Base-by-base conservation (phyloP, 1,140 invertebrate genomes). In the Apocrypta bakeri region DNA sequence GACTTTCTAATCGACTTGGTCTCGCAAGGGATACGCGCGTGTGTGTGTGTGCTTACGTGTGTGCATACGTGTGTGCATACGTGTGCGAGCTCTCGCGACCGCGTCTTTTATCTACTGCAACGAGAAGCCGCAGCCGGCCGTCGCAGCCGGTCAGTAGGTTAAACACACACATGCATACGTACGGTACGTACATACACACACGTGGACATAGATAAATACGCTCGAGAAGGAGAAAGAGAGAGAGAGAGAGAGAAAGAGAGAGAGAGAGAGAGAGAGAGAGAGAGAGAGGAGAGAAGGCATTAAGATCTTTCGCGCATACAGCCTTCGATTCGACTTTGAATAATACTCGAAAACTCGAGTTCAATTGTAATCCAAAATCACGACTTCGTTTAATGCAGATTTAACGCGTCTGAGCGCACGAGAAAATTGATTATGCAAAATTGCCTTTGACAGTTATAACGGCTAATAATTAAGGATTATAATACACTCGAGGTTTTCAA, bases 111-210 rank as follows among this genome's bases (percentile, higher is more conserved):
- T 80, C 78, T 56, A 17, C 25, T 9, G 66, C 76, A 29, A 40
- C 17, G 48, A 64, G 74, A 76, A 61, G 66, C 63, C 78, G 66
- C 76, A n/a, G 71, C 17, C 61, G 61, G 71, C 68, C 84, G 84
- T 85, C 79, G 85, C 81, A 90, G 89, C 90, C 87, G 89, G 90
- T 92, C 90, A 90, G 88, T 91, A 89, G 90, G 90, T 91, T 91
- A 92, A 89, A 84, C 86, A 88, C 85, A 87, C 83, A 37, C 9
- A 1, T 17, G 68, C 71, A 76, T 63, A 76, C 61, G 64, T 78
- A 81, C 71, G 69, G 83, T 75, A 17, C 9, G 9, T 37, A 37
- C 33, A 56, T 21, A 56, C 17, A 56, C 48, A 56, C 48, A 56
- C 11, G 7, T 4, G n/a, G n/a, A 56, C 68, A 76, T 81, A 17